Evolutionary conservation across 2,888 invertebrate genomes (phyloP).

Genomic region (Hofmannophila pseudospretella): DNA sequence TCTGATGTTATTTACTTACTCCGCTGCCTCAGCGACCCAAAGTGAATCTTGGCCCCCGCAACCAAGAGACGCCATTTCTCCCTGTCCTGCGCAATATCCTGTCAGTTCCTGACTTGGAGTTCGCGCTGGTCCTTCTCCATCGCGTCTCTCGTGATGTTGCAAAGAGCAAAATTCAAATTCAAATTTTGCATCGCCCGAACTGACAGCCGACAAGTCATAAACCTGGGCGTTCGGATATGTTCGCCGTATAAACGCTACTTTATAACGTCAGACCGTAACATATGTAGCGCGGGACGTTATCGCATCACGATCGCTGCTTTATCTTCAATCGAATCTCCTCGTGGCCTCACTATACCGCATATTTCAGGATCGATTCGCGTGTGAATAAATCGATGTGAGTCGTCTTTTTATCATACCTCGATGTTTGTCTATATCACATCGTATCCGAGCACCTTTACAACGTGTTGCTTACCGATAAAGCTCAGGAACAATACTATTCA

Average conservation of each 20-base stretch:
- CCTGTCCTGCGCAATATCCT: too few species aligned
- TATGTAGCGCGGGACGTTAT: conserved; percentile 55
- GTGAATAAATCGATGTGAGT: conserved; percentile 36
- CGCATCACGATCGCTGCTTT: conserved; percentile 45
- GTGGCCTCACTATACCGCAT: conserved; percentile 24
- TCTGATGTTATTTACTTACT: too few species aligned
- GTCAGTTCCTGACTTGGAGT: too few species aligned
- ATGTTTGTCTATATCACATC: background rate
- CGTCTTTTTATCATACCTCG: background rate
- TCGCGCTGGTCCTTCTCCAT: too few species aligned
- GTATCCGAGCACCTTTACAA: background rate
- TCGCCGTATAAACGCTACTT: conserved; percentile 46
- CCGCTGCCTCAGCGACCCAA: too few species aligned
- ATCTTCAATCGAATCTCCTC: conserved; percentile 55
- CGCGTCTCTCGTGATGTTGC: too few species aligned
- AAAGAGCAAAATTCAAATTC: conserved; percentile 3
- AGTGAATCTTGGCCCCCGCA: too few species aligned
- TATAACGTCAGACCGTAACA: conserved; percentile 54
- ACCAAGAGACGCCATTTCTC: too few species aligned
- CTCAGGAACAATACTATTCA: too few species aligned
- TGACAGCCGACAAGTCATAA: conserved; percentile 27
- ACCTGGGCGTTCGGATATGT: conserved; percentile 25
- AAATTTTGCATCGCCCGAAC: conserved; percentile 1
- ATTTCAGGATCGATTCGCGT: conserved; percentile 45
- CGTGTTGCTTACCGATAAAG: background rate